Evolutionary conservation across 2,888 invertebrate genomes (phyloP).

Genomic region (Hirtodrosophila confusa): DNA sequence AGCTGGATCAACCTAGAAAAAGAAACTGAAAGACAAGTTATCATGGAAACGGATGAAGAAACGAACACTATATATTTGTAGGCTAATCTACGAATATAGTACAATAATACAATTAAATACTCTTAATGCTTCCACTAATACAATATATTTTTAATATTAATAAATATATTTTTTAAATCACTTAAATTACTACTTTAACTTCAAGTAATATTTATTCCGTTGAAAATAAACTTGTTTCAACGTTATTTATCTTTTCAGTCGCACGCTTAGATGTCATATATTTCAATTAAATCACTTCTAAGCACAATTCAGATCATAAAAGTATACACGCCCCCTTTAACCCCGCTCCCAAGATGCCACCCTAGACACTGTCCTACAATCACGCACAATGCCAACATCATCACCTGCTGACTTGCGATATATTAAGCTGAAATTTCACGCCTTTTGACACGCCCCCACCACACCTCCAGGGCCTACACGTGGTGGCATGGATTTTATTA

Average conservation of each 20-base stretch:
- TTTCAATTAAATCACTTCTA: constrained; percentile 35
- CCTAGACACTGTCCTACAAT: constrained; percentile 1
- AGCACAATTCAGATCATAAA: constrained; percentile 3
- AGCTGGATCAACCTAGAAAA: too few species aligned
- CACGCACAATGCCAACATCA: constrained; percentile 44
- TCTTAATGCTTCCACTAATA: too few species aligned
- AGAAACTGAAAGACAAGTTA: too few species aligned
- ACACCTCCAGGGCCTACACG: not conserved
- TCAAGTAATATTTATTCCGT: too few species aligned
- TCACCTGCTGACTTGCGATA: constrained; percentile 68
- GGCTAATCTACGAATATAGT: too few species aligned
- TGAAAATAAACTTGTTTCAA: too few species aligned
- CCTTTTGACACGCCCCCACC: constrained; percentile 18
- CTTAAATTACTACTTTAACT: too few species aligned
- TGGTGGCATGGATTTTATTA: constrained; percentile 22
- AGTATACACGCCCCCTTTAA: not conserved
- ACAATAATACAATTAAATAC: too few species aligned
- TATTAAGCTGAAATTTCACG: constrained; percentile 55
- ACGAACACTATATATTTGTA: too few species aligned
- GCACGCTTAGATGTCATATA: constrained; percentile 5
- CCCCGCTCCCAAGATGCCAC: not conserved
- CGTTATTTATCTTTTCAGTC: not conserved
- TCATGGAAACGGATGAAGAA: too few species aligned
- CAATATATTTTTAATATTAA: too few species aligned
- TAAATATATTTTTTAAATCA: too few species aligned